Percentiles rank a stretch among this genome's conserved stretches.
Conservation (phyloP, 64 coral and sea anemone species). For the Montipora foliosa region DNA sequence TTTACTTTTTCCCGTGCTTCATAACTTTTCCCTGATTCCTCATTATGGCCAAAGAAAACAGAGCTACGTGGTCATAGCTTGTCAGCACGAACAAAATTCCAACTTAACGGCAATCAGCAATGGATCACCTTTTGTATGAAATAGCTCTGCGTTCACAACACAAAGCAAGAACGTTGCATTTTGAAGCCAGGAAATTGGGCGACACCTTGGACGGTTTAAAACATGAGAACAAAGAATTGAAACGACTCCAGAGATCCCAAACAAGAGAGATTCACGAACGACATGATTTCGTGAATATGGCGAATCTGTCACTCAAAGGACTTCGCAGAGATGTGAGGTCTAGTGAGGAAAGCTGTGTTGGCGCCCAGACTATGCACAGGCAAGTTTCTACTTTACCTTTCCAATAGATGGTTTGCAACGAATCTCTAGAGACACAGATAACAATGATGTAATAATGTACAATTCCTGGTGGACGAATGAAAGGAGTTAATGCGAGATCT, state of each 20-base stretch:
- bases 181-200: conserved; percentile 41
- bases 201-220: conserved; percentile 57
- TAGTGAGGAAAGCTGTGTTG: conserved; percentile 60
- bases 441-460: no score
- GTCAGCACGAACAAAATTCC: not conserved
- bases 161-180: conserved; percentile 39
- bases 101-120: not conserved
- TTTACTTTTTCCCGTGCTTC: no score
- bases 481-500: no score
- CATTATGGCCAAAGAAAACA: not conserved
- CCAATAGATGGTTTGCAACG: no score
- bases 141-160: conserved; percentile 69
- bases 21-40: no score
- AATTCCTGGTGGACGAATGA: no score
- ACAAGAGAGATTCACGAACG: conserved; percentile 67
- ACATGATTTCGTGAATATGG: conserved; percentile 54
- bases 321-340: conserved; percentile 71
- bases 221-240: conserved; percentile 64
- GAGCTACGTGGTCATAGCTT: not conserved
- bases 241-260: conserved; percentile 57
- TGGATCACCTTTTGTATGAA: conserved; percentile 72
- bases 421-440: no score
- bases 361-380: conserved; percentile 36
- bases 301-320: conserved; percentile 59
- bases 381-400: not conserved